A percentile compares a stretch with the other conserved stretches of the same genome.
Evolutionary conservation across 2,888 invertebrate species (phyloP).

Genomic region (Agonum fuliginosum): DNA sequence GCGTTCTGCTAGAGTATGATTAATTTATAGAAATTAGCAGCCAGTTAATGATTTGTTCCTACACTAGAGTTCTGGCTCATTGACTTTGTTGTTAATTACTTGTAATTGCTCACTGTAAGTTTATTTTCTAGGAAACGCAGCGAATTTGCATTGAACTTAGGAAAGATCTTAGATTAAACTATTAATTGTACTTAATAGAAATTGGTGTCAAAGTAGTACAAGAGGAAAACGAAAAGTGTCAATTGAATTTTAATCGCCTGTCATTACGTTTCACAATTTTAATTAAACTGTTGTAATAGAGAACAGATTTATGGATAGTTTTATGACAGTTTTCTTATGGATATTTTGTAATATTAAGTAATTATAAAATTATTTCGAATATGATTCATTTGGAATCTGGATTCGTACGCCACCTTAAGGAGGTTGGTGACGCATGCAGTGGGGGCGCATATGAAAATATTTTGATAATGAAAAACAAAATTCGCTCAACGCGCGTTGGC

Average conservation of each 20-base stretch:
- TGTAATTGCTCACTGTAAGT: not conserved
- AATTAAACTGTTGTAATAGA: not conserved
- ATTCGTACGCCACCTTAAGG: no score
- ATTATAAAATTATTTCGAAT: no score
- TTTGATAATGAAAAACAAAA: no score
- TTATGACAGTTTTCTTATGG: not conserved
- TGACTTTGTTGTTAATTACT: not conserved
- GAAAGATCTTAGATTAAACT: not conserved
- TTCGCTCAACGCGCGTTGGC: no score
- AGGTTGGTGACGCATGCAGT: no score
- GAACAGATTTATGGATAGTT: not conserved
- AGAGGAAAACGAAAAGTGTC: constrained; percentile 14
- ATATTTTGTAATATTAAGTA: not conserved
- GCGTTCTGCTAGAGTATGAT: not conserved
- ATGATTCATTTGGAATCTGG: no score
- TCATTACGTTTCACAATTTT: not conserved
- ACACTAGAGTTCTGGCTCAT: not conserved
- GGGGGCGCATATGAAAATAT: no score
- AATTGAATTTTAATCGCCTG: not conserved
- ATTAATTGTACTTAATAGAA: not conserved
- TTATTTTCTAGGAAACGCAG: not conserved
- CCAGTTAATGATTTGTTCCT: not conserved
- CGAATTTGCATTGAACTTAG: not conserved
- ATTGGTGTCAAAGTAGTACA: constrained; percentile 2
- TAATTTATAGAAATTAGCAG: not conserved